Conservation (phyloP, 2,113 vertebrate species). For the Microcebus murinus region DNA sequence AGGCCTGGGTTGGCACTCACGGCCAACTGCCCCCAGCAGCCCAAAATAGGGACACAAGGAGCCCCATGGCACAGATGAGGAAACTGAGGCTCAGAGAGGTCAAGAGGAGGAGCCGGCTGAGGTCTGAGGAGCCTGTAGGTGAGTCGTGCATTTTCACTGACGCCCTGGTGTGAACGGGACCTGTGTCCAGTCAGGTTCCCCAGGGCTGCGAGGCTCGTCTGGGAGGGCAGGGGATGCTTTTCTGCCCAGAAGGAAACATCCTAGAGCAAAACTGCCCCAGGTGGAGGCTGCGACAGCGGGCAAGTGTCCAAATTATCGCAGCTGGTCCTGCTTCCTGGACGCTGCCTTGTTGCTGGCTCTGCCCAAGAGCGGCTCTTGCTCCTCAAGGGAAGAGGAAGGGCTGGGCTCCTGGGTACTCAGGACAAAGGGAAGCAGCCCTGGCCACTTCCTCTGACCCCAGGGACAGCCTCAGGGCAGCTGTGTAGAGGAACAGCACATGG, state of each 20-base stretch:
- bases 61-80: neutral
- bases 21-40: no score
- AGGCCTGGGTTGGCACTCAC: rapidly evolving
- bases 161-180: neutral
- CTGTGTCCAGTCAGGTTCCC: neutral
- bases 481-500: neutral
- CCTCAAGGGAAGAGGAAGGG: neutral
- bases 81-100: neutral
- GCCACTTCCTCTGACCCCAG: neutral
- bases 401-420: rapidly evolving
- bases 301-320: neutral
- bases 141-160: rapidly evolving
- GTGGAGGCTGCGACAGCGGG: neutral
- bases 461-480: neutral
- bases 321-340: neutral
- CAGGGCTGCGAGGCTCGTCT: neutral
- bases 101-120: rapidly evolving
- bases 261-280: neutral
- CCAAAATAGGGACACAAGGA: neutral
- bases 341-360: neutral
- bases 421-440: neutral
- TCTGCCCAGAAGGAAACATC: neutral
- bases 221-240: neutral
- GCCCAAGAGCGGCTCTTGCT: slow-evolving; percentile 4
- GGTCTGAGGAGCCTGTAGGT: rapidly evolving